Evolutionary conservation across 1,140 invertebrate genomes (phyloP).

Genomic region (Orius laevigatus): DNA sequence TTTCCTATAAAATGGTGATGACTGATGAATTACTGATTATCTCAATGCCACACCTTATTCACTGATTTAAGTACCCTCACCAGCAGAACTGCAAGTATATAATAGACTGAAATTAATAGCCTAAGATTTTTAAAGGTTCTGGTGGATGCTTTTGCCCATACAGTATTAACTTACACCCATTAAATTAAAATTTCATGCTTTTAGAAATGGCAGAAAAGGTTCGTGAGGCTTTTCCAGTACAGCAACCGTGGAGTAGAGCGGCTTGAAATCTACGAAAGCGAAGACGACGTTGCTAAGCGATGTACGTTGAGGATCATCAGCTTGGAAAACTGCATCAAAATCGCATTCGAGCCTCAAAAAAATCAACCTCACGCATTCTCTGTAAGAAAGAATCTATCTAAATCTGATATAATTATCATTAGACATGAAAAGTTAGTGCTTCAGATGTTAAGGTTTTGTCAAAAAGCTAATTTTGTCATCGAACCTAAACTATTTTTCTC

Average conservation of each 20-base stretch:
- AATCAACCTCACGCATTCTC: conserved; percentile 36
- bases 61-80: too few relatives aligned
- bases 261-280: conserved; percentile 65
- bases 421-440: not conserved
- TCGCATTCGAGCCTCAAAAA: conserved; percentile 39
- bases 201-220: conserved; percentile 65
- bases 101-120: too few relatives aligned
- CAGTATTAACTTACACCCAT: too few relatives aligned
- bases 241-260: conserved; percentile 69
- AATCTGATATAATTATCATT: not conserved
- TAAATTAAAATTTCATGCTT: too few relatives aligned
- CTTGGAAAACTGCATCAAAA: conserved; percentile 71
- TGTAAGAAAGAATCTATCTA: conserved; percentile 25
- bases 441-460: not conserved
- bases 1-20: too few relatives aligned
- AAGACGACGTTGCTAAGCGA: conserved; percentile 46
- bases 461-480: not conserved
- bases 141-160: too few relatives aligned
- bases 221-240: conserved; percentile 56
- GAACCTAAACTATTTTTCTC: not conserved
- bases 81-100: too few relatives aligned
- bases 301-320: conserved; percentile 48
- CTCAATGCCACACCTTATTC: too few relatives aligned
- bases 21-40: too few relatives aligned
- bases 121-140: too few relatives aligned